A percentile compares a stretch with the other conserved stretches of the same genome.
These are phyloP conservation scores for Solen grandis DNA, from an alignment of 1,140 invertebrate species.

Conservation along the genomic window DNA sequence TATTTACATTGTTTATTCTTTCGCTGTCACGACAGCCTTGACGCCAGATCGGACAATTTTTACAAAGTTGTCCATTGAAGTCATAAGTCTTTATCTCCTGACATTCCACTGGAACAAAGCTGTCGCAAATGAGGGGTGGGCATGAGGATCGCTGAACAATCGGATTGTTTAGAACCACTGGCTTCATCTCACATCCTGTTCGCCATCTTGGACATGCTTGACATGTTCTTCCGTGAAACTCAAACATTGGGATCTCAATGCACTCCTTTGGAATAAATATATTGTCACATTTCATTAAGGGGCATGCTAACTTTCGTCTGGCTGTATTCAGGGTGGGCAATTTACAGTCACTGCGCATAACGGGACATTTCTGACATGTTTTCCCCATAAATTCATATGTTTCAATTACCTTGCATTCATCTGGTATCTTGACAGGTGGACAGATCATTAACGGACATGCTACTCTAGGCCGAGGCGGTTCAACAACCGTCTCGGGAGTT, in stretches of 20 bases:
- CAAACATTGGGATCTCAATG: slow-evolving; percentile 24
- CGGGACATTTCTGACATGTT: slow-evolving; percentile 34
- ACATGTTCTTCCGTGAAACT: slow-evolving; percentile 9
- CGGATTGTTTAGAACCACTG: not conserved
- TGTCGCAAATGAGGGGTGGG: slow-evolving; percentile 15
- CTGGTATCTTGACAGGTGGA: not conserved
- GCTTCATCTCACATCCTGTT: not conserved
- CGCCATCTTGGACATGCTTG: slow-evolving; percentile 24
- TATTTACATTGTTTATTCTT: not conserved
- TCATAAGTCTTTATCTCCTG: slow-evolving; percentile 6
- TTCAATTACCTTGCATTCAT: slow-evolving; percentile 15
- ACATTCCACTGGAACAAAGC: slow-evolving; percentile 22
- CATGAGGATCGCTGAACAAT: slow-evolving; percentile 1
- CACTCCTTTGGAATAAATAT: slow-evolving; percentile 41
- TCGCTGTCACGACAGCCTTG: slow-evolving; percentile 40
- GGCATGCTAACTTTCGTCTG: too few relatives aligned
- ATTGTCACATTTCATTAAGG: slow-evolving; percentile 9
- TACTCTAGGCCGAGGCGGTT: too few relatives aligned
- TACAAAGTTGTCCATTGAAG: slow-evolving; percentile 17
- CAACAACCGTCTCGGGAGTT: too few relatives aligned
- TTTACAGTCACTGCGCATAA: not conserved
- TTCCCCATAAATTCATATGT: slow-evolving; percentile 13
- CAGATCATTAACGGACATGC: slow-evolving; percentile 20
- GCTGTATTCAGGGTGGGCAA: not conserved
- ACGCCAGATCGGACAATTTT: slow-evolving; percentile 26